A percentile compares a stretch with the other conserved stretches of the same genome.
Conservation (phyloP, 2,888 invertebrate species). For the Polyommatus iphigenia region DNA sequence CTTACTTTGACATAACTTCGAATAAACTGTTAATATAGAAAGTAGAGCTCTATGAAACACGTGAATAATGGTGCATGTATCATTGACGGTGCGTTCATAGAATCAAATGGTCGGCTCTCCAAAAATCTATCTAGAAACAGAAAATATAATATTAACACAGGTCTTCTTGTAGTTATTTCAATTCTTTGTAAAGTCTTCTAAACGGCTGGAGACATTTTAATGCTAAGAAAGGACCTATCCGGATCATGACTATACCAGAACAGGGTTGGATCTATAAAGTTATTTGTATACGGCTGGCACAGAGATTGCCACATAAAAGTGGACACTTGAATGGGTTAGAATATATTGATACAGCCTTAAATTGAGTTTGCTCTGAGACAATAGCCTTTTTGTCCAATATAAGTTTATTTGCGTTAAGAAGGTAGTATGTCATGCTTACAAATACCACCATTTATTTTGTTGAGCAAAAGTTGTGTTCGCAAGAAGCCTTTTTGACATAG, state of each 20-base stretch:
- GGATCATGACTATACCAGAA: background rate
- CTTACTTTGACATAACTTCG: background rate
- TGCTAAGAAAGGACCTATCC: background rate
- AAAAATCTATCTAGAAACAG: too few species aligned
- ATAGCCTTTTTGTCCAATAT: background rate
- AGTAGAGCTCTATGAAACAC: background rate
- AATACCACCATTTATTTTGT: too few species aligned
- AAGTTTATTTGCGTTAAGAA: background rate
- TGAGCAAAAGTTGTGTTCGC: too few species aligned
- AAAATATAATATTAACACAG: too few species aligned
- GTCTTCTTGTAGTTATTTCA: too few species aligned
- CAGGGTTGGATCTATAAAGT: background rate
- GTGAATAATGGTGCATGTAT: too few species aligned
- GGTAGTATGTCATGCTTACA: background rate
- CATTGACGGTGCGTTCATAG: too few species aligned
- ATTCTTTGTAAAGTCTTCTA: too few species aligned
- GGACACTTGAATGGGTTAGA: background rate
- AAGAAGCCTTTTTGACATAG: too few species aligned
- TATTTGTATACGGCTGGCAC: background rate
- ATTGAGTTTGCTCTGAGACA: background rate
- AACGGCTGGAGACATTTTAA: too few species aligned
- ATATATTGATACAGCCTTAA: background rate
- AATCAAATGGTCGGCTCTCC: too few species aligned
- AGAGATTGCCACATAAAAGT: background rate
- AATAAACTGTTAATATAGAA: background rate